Conservation (phyloP, 2,797 vertebrate genomes). For the Catharus ustulatus region DNA sequence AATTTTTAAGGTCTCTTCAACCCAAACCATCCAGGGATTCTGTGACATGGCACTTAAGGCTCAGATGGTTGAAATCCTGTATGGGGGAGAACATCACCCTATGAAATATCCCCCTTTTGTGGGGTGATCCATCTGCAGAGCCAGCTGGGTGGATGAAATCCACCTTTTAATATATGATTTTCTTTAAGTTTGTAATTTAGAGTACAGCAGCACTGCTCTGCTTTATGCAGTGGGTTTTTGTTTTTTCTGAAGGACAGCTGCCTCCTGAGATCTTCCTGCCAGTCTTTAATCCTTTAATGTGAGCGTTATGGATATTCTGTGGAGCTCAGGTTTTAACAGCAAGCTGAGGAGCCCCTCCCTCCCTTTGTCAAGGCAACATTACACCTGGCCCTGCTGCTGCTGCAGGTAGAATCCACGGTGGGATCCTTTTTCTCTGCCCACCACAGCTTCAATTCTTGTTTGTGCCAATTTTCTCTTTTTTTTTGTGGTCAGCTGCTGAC, state of each 20-base stretch:
- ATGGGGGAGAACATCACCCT: neutral
- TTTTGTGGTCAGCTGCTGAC: neutral
- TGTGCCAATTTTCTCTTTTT: neutral
- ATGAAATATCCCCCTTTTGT: neutral
- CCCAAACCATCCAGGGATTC: neutral
- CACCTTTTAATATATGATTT: neutral
- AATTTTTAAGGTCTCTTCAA: neutral
- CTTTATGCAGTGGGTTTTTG: neutral
- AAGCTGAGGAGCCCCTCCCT: neutral
- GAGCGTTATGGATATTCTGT: neutral
- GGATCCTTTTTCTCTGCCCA: neutral
- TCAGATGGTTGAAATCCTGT: accelerated
- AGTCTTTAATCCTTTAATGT: neutral
- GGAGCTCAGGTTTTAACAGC: neutral
- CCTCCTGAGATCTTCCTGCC: neutral
- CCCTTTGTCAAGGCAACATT: neutral
- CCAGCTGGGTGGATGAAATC: neutral
- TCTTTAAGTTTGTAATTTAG: neutral
- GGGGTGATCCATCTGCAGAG: neutral
- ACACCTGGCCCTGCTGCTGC: neutral
- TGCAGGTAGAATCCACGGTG: neutral
- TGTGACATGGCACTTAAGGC: accelerated
- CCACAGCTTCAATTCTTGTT: neutral
- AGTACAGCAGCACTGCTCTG: accelerated
- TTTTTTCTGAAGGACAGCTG: neutral